Base-by-base conservation (phyloP, 2,888 invertebrate species). In the Megastigmus dorsalis region DNA sequence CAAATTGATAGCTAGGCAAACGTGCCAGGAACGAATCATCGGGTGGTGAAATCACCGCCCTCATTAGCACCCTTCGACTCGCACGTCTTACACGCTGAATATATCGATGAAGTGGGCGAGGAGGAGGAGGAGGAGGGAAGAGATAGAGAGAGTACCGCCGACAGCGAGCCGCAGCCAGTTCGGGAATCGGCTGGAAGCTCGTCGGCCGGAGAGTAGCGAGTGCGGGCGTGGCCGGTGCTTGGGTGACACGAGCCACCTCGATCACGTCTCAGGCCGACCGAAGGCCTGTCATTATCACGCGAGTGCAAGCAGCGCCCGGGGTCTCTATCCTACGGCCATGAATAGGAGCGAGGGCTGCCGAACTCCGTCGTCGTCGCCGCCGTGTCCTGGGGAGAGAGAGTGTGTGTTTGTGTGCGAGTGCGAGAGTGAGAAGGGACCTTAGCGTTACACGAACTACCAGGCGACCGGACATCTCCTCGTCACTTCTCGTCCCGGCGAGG, bases 241-340 rank as follows among this genome's bases (percentile, higher is more conserved):
- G 84, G 85, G 81, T 81, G 82, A 83, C 82, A 78, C 81, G 80
- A 82, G 83, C 84, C 82, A 83, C 84, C 84, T 85, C 84, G 84
- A 86, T 86, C 86, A 86, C 84, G 79, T 80, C 80, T 80, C 81
- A 38, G 15, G n/a, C 41, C 30, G 48, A 10, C 45, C 54, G 36
- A 81, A 83, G 82, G 83, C 84, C 88, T 86, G 86, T 86, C 86
- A 86, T 87, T 87, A 87, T 87, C 88, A 87, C 87, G 84, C 86
- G 84, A 84, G 84, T 82, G 33, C 41, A 33, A 26, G 23, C 43
- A 18, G 28, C 45, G 4, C 20, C 7, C 20, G 18, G 5, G 18
- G n/a, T 48, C 83, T 81, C 83, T 82, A 83, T 79, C 80, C 78
- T 80, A 69, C 6, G 74, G 77, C 26, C 15, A 1, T 70, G 63